Evolutionary conservation across 2,113 vertebrate species (phyloP), one percentile per base, ranked within the genome.

Genomic region (Zosterops borbonicus): DNA sequence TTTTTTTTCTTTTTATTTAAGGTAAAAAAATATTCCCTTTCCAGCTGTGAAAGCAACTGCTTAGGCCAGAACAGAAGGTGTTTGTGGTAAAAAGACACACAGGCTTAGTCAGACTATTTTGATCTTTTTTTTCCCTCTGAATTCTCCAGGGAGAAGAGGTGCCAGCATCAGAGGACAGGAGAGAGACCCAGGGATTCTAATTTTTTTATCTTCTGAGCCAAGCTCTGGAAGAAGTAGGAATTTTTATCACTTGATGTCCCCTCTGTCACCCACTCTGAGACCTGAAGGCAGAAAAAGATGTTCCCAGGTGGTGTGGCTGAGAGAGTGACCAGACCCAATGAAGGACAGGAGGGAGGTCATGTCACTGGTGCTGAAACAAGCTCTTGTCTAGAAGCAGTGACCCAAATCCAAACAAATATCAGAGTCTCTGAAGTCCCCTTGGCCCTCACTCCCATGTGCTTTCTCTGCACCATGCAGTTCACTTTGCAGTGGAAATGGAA

Each of bases 61-160:
- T 20, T 39, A 83, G 75, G 83, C 92, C 94, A 97, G 95, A 96
- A 97, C 94, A 96, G 96, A 90, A 97, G 94, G 83, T 95, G 92
- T 94, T 90, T 89, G 95, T 0, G 19, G 92, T 90, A 59, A 83
- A 83, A 95, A 47, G 71, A 89, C 70, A 82, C 70, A 86, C 16
- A 63, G 60, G 55, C 67, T 88, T 73, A 80, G 63, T n/a, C 88
- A 90, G 59, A 73, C 42, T 62, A 33, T 85, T 93, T 87, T 78
- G 12, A 53, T 58, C 52, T 52, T 76, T 70, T 79, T 73, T 81
- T 81, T 33, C 59, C 13, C 44, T 37, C n/a, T 65, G n/a, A 80
- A 77, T 94, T 90, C 90, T 93, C 71, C 50, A 69, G 55, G 21
- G 41, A 92, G 55, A 19, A 80, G 27, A 60, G 31, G 7, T 56